Base-by-base conservation (phyloP, 2,888 invertebrate species). In the Eristalis tenax region DNA sequence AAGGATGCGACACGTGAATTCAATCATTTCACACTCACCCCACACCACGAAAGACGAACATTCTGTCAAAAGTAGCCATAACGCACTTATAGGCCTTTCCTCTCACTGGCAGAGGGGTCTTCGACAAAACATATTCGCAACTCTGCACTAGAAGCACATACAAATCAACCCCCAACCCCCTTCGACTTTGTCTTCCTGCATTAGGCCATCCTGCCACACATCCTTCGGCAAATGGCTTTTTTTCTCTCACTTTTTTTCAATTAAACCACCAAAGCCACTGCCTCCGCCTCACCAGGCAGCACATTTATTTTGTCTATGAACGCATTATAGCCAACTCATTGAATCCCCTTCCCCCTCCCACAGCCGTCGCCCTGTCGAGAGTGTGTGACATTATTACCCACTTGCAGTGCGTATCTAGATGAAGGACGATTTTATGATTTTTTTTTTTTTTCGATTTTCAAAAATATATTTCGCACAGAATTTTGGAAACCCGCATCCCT, bases 261-360 rank as follows among this genome's bases (percentile, higher is more conserved):
- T 87, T 87, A 87, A 87, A 80, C 83, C 77, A 65, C 43, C 75
- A 79, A 76, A 50, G 18, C 50, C 50, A 50, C 8, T 18, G 18
- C 76, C 35, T 22, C 11, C 70, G 26, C 73, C 56, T 56, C 5
- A 22, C 56, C 70, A 22, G 13, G 35, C 32, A 50, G 11, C 64
- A 35, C 11, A 70, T 68, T 74, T 57, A 43, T 71, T 82, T 74
- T 82, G 78, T 81, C 82, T 83, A 83, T 73, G 76, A 80, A 68
- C 79, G 35, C 68, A 59, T 87, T 87, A 87, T 80, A 83, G 79
- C 69, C 87, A 73, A 66, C 79, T 87, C 83, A 87, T 83, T 87
- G 87, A 86, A 83, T 83, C 43, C 22, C 59, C 69, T 4, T 15
- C 64, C 40, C 57, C 69, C 43, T 65, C 63, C 23, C 15, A 57